phyloP scores from a whole-genome alignment of 1,140 invertebrate genomes.

The Piezodorus guildinii region DNA sequence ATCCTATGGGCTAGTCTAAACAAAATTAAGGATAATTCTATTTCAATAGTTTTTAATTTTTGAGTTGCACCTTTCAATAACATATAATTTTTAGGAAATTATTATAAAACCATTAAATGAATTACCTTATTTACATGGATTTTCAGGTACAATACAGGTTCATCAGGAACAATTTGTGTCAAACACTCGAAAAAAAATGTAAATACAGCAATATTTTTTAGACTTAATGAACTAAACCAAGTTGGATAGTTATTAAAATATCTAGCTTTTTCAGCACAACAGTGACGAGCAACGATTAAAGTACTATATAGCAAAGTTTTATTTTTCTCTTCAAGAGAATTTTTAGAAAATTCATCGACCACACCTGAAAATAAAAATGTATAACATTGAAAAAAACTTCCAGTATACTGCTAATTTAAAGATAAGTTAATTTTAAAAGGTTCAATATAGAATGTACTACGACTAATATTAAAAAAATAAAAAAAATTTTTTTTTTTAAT shows the following conservation, averaged over 20 bases:
- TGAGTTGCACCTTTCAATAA: too few relatives aligned
- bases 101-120: too few relatives aligned
- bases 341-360: constrained; percentile 14
- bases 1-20: too few relatives aligned
- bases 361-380: constrained; percentile 14
- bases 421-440: too few relatives aligned
- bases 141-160: constrained; percentile 25
- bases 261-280: constrained; percentile 16
- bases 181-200: constrained; percentile 24
- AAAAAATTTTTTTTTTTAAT: too few relatives aligned
- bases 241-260: constrained; percentile 21
- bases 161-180: constrained; percentile 23
- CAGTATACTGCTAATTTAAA: too few relatives aligned
- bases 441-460: too few relatives aligned
- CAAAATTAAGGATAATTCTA: too few relatives aligned
- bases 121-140: constrained; percentile 27
- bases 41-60: too few relatives aligned
- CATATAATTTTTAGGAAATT: too few relatives aligned
- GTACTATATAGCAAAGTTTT: neutral
- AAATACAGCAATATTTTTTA: constrained; percentile 16
- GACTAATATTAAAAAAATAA: too few relatives aligned
- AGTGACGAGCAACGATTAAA: constrained; percentile 18
- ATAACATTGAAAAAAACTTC: neutral
- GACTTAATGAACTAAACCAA: constrained; percentile 22
- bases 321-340: constrained; percentile 15